Evolutionary conservation across 2,888 invertebrate genomes (phyloP), one percentile per base, ranked within the genome.

Genomic region (Spodoptera picta): DNA sequence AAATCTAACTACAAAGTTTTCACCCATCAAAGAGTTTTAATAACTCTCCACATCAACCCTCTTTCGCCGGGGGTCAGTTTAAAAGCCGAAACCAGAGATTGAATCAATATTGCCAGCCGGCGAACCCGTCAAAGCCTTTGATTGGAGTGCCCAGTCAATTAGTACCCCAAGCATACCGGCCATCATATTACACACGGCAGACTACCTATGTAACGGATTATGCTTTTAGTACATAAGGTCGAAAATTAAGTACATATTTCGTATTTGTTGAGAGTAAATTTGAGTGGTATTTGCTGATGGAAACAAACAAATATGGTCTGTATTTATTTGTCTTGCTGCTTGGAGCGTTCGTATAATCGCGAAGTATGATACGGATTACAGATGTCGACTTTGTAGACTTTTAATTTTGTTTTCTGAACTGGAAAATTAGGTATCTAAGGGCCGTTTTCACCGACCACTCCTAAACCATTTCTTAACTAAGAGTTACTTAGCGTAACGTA

Each of bases 11-110:
- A 27, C 45, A 41, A 27, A 10, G 59, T 60, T 72, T 68, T 52
- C 56, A 57, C 24, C 36, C 57, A 54, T 72, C 68, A 72, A 68
- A 73, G 73, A 54, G 73, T 60, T 73, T 72, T 63, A 67, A 73
- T 72, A 66, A 61, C 55, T 66, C 12, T 36, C 5, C 27, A 50
- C 51, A 59, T 44, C 45, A 59, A 36, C 36, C 31, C 51, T 3
- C 4, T 27, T 10, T 31, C 9, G 19, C 46, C 5, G 12, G 42
- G 56, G 63, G 70, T 64, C 70, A 69, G 65, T 51, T 41, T 44
- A 41, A 42, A 51, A 24, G 58, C 51, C 63, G 42, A 44, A 53
- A 62, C 19, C 46, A 47, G 68, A 53, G 31, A 57, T 73, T 68
- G 60, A 73, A 73, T 73, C 73, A 68, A 73, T 73, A 67, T 67